Evolutionary conservation across 2,113 vertebrate species (phyloP).

Genomic region (Piprites chloris): DNA sequence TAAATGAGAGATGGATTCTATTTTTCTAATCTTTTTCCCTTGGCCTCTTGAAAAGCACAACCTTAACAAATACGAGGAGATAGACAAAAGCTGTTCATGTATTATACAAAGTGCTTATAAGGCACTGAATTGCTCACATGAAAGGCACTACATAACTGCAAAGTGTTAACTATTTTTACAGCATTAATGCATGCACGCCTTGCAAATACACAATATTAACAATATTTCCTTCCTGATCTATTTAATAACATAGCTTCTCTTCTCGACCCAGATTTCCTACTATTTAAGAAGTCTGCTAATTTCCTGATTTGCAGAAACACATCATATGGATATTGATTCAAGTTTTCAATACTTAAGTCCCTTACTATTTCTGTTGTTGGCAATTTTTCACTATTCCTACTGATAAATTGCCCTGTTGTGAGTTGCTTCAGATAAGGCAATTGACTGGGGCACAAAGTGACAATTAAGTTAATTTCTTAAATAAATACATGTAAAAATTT

Average conservation of each 20-base stretch:
- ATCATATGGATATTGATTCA: neutral
- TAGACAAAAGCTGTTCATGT: neutral
- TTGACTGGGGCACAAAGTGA: neutral
- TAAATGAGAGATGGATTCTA: neutral
- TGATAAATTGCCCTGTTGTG: neutral
- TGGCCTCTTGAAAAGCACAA: neutral
- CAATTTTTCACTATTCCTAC: neutral
- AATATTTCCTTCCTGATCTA: neutral
- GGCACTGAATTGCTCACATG: constrained; percentile 8
- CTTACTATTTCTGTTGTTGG: neutral
- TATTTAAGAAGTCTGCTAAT: neutral
- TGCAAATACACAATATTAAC: neutral
- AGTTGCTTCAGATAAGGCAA: neutral
- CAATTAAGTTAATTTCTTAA: neutral
- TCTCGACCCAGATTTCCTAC: neutral
- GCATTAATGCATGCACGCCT: neutral
- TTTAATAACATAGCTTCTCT: neutral
- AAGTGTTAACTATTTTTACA: constrained; percentile 21
- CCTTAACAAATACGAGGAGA: neutral
- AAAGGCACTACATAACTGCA: neutral
- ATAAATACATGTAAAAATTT: neutral
- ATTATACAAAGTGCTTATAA: neutral
- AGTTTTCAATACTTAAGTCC: neutral
- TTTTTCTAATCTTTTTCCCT: neutral
- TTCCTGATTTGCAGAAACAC: neutral